phyloP scores from a whole-genome alignment of 2,113 vertebrate genomes.

The Myotis brandtii region DNA sequence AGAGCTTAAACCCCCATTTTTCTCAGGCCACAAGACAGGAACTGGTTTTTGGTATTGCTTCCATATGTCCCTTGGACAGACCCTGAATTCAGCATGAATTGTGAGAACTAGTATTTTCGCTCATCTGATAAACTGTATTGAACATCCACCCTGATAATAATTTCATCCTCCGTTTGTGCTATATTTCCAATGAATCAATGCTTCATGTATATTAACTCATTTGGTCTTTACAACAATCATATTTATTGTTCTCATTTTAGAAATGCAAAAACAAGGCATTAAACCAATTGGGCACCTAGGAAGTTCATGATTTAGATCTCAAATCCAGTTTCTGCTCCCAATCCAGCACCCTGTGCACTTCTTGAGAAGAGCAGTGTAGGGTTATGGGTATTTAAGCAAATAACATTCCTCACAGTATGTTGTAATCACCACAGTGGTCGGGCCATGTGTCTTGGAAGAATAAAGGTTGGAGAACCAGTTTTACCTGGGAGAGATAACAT shows the following conservation, averaged over 20 bases:
- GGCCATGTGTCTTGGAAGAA: not conserved
- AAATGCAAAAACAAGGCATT: not conserved
- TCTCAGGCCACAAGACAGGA: not conserved
- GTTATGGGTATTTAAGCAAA: not conserved
- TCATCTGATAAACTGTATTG: not conserved
- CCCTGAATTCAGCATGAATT: not conserved
- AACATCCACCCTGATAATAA: not conserved
- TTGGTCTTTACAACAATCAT: not conserved
- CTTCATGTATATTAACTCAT: not conserved
- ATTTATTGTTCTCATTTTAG: not conserved
- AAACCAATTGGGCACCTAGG: not conserved
- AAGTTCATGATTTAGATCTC: not conserved
- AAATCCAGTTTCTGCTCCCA: not conserved
- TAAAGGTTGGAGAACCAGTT: not conserved
- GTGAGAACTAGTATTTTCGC: not conserved
- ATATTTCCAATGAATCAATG: fast-evolving
- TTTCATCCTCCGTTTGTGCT: not conserved
- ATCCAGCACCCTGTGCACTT: not conserved
- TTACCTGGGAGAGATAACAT: not conserved
- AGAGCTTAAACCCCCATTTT: not conserved
- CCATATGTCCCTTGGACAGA: not conserved
- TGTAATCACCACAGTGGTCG: not conserved
- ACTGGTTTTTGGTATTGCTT: not conserved
- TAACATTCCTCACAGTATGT: not conserved
- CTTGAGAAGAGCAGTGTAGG: not conserved